Conservation (phyloP, 2,797 vertebrate species). For the Eutrigla gurnardus region DNA sequence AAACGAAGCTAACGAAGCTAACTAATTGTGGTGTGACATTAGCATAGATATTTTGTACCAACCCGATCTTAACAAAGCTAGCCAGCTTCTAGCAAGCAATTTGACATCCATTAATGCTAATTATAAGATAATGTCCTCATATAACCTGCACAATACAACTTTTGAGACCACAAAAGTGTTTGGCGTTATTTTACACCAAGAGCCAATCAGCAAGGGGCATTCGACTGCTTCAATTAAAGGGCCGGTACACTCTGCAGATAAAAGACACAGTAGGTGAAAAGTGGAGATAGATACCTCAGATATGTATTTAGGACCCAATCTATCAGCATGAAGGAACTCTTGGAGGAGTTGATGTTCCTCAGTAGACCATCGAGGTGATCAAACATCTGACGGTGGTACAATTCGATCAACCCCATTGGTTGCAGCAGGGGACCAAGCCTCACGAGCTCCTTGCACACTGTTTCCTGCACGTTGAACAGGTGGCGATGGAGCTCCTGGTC, state of each 20-base stretch:
- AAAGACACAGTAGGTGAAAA: background rate
- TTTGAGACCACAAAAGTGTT: too few species aligned
- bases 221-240: background rate
- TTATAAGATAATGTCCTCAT: too few species aligned
- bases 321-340: conserved; percentile 44
- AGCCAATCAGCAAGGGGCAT: too few species aligned
- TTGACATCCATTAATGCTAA: too few species aligned
- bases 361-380: conserved; percentile 54
- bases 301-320: conserved; percentile 52
- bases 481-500: conserved; percentile 12
- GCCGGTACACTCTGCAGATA: background rate
- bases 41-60: too few species aligned
- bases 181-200: too few species aligned
- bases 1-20: too few species aligned
- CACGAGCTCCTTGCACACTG: conserved; percentile 6
- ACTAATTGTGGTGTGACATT: too few species aligned
- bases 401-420: conserved; percentile 5
- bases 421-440: conserved; percentile 28
- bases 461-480: conserved; percentile 17
- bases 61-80: too few species aligned
- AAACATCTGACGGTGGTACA: conserved; percentile 47
- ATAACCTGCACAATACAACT: too few species aligned
- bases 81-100: too few species aligned
- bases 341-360: conserved; percentile 20
- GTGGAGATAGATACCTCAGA: conserved; percentile 55